Evolutionary conservation across 23 tunicate genomes (phyloP), one percentile per base, ranked within the genome.

Genomic region (Styela clava): DNA sequence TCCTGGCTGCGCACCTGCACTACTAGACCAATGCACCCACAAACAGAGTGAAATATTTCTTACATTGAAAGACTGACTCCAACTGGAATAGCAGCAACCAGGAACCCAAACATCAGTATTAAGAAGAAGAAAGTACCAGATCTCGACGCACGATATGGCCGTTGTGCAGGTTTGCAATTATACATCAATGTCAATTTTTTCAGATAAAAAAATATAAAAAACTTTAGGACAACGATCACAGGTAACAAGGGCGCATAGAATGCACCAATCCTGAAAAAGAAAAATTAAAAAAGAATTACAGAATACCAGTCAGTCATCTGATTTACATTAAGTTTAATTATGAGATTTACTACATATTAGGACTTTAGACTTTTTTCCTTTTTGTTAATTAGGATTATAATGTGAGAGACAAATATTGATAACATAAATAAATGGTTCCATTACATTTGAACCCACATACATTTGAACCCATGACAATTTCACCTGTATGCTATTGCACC

Each of bases 211-310:
- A 88, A 93, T 18, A 87, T 67, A 71, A 93, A 93, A 68, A 93
- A 93, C 70, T 93, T 93, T 34, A 93, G 71, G 24, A 93, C 89
- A 29, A 93, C 87, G 74, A 93, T 93, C 37, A 79, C 89, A 61
- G 98, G 98, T 31, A 93, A 83, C 72, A 93, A 83, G 20, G 98
- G 98, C 62, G 93, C 83, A 61, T 79, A 93, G 62, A 93, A 93
- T 22, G 98, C 92, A 23, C 98, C 98, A 63, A 93, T 93, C 98
- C 98, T 92, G 83, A 31, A 21, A 78, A 78, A 0, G 44, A n/a
- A 0, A 22, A 25, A 67, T 1, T 1, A 25, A 1, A 16, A 1
- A 67, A 67, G 22, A 18, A 18, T 67, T 67, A 67, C 71, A 67
- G 16, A 61, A 21, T 22, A 23, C 64, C 64, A 22, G n/a, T n/a